These are phyloP conservation scores for Phorcus lineatus DNA, from an alignment of 2,888 invertebrate genomes.

Conservation along the genomic window DNA sequence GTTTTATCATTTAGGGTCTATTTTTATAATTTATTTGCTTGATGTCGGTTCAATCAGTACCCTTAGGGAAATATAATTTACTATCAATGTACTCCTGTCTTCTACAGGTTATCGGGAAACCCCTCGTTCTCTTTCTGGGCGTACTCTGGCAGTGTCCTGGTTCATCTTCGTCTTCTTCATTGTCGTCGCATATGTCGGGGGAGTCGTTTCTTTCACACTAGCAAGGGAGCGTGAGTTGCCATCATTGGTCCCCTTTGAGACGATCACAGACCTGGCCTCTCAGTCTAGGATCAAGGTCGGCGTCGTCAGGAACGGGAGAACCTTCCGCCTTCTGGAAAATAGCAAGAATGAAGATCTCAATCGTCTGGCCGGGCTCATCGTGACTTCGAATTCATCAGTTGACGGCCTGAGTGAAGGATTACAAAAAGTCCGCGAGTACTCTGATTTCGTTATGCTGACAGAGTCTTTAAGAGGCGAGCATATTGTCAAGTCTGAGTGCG, in stretches of 20 bases:
- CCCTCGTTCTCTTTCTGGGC: slow-evolving; percentile 32
- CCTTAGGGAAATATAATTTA: no score
- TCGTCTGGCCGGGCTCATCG: slow-evolving; percentile 29
- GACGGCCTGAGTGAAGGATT: slow-evolving; percentile 34
- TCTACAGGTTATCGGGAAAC: slow-evolving; percentile 26
- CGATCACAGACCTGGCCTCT: background rate
- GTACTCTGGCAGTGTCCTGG: slow-evolving; percentile 27
- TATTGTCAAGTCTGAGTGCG: slow-evolving; percentile 33
- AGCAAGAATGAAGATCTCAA: slow-evolving; percentile 20
- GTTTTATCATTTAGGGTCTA: no score
- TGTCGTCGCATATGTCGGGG: slow-evolving; percentile 23
- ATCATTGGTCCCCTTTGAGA: background rate
- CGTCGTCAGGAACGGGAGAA: background rate
- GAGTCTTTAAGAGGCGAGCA: slow-evolving; percentile 36
- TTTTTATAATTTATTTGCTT: no score
- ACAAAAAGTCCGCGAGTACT: slow-evolving; percentile 32
- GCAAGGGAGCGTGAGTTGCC: background rate
- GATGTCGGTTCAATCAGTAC: no score
- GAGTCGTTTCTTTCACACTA: background rate
- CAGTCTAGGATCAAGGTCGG: slow-evolving; percentile 14
- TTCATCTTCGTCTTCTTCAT: slow-evolving; percentile 29
- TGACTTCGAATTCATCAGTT: slow-evolving; percentile 25
- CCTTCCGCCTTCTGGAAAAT: background rate
- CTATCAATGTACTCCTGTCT: no score
- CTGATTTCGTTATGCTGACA: slow-evolving; percentile 38